Evolutionary conservation across 1,140 invertebrate species (phyloP).

Genomic region (Drosophila pectinifera): DNA sequence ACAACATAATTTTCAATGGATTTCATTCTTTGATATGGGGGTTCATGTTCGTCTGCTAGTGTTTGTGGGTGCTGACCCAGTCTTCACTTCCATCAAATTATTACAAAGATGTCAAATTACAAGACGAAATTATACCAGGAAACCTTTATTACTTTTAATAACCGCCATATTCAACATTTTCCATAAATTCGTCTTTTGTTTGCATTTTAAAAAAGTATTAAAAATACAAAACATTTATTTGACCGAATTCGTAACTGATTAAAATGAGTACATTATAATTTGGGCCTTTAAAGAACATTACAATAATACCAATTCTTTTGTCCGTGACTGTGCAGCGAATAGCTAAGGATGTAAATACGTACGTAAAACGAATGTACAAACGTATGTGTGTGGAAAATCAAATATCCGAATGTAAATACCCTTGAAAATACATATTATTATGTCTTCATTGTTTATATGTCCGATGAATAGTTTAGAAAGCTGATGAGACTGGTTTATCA

Average conservation of each 20-base stretch:
- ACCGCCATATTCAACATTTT: neutral
- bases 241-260: neutral
- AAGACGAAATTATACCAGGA: neutral
- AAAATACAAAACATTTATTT: neutral
- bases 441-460: constrained; percentile 11
- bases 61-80: constrained; percentile 34
- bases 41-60: constrained; percentile 13
- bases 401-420: constrained; percentile 26
- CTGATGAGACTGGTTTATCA: neutral
- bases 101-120: constrained; percentile 3
- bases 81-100: constrained; percentile 7
- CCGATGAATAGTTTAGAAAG: neutral
- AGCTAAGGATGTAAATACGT: constrained; percentile 26
- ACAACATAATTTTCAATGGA: constrained; percentile 9
- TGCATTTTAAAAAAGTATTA: neutral
- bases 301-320: constrained; percentile 18
- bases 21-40: constrained; percentile 25
- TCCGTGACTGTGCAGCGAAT: constrained; percentile 12
- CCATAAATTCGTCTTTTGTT: neutral
- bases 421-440: constrained; percentile 5
- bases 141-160: neutral
- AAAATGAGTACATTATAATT: neutral
- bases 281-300: neutral
- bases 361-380: constrained; percentile 35
- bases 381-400: constrained; percentile 1